Conservation (phyloP, 2,113 vertebrate species). For the Hemichromis elongatus region DNA sequence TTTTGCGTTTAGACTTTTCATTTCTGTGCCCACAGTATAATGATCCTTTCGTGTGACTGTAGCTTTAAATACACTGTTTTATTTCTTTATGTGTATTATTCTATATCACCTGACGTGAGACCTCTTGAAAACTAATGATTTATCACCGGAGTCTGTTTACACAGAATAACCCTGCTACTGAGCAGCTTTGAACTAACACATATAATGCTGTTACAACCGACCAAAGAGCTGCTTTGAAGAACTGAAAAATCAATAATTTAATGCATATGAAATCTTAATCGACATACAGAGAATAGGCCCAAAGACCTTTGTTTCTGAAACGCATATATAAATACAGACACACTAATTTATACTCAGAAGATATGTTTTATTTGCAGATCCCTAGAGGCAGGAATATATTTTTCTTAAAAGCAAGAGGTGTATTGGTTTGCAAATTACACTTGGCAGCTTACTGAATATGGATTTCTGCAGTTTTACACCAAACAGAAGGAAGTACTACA, state of each 20-base stretch:
- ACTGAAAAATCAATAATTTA: not conserved
- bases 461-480: not conserved
- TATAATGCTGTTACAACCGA: not conserved
- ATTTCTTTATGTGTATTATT: not conserved
- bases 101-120: not conserved
- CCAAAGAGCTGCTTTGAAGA: not conserved
- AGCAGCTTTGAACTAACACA: not conserved
- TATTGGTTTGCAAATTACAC: not conserved
- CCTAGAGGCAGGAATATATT: rapidly evolving
- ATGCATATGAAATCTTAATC: not conserved
- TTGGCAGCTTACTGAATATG: not conserved
- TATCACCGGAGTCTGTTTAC: not conserved
- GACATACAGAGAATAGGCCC: not conserved
- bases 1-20: not conserved
- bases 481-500: not conserved
- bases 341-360: not conserved
- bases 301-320: not conserved
- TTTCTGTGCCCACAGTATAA: not conserved
- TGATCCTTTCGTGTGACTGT: rapidly evolving
- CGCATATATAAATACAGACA: not conserved
- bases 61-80: not conserved
- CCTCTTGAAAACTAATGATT: not conserved
- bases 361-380: not conserved
- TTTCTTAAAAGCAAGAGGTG: not conserved
- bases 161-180: not conserved